These are phyloP conservation scores for Ctena decussata DNA, from an alignment of 2,888 invertebrate species.

Conservation along the genomic window DNA sequence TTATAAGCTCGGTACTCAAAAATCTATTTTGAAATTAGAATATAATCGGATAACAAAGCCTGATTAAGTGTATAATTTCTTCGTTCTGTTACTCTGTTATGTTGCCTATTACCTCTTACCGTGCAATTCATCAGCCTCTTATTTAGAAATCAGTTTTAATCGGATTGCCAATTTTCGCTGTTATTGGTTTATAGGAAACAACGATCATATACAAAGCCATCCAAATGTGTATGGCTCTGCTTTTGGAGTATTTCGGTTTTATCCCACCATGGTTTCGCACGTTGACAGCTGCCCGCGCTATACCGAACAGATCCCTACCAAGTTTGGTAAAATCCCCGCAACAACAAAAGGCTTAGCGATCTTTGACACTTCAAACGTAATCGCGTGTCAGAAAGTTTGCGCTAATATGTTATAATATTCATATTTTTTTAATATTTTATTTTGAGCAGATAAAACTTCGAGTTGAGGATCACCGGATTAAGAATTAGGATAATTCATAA, in stretches of 20 bases:
- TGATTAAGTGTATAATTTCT: no score
- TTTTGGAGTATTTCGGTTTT: background rate
- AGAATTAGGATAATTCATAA: constrained; percentile 11
- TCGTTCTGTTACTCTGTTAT: no score
- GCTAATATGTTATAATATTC: constrained; percentile 3
- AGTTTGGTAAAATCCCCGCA: background rate
- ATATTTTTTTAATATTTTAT: constrained; percentile 8
- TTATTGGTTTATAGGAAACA: background rate
- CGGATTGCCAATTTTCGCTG: constrained; percentile 4
- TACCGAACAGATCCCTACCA: background rate
- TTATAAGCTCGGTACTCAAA: no score
- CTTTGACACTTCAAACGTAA: constrained; percentile 5
- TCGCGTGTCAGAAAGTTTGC: constrained; percentile 8
- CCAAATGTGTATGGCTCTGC: background rate
- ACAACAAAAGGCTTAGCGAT: constrained; percentile 5
- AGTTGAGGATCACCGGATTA: background rate
- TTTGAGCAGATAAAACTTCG: background rate
- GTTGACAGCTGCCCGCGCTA: background rate
- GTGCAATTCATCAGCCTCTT: background rate
- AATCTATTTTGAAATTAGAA: no score
- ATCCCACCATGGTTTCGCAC: background rate
- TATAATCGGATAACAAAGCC: no score
- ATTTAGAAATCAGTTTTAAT: background rate
- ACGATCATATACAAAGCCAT: background rate
- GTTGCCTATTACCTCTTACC: background rate